phyloP scores from a whole-genome alignment of 2,888 invertebrate species.

The Melipona beecheii region DNA sequence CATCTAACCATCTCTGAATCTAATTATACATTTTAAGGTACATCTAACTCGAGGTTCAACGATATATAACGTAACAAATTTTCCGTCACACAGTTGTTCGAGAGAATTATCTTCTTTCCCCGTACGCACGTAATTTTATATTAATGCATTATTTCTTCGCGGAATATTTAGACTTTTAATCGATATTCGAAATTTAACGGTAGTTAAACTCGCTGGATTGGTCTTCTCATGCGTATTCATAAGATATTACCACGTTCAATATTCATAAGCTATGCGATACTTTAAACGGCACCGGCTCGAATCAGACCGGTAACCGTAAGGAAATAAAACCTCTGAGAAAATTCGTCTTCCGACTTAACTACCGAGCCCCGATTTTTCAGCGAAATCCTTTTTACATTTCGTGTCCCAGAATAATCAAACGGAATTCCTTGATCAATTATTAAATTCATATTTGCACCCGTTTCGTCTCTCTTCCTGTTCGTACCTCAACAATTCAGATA shows the following conservation, averaged over 20 bases:
- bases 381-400: background rate
- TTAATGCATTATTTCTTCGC: conserved; percentile 23
- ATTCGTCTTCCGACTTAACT: conserved; percentile 15
- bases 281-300: conserved; percentile 41
- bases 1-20: background rate
- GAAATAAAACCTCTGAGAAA: conserved; percentile 21
- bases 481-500: background rate
- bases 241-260: conserved; percentile 58
- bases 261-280: conserved; percentile 61
- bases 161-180: conserved; percentile 50
- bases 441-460: background rate
- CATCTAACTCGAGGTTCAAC: background rate
- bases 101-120: background rate
- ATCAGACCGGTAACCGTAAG: conserved; percentile 30
- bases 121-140: conserved; percentile 30
- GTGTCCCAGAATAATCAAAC: background rate
- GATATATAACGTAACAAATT: background rate
- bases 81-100: background rate
- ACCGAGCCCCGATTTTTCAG: conserved; percentile 3
- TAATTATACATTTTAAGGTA: background rate
- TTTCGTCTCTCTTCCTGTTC: background rate
- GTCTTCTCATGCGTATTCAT: conserved; percentile 61
- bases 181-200: conserved; percentile 61
- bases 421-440: background rate
- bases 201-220: conserved; percentile 50